A percentile compares a stretch with the other conserved stretches of the same genome.
Evolutionary conservation across 2,113 vertebrate species (phyloP).

Genomic region (Tachysurus vachellii): DNA sequence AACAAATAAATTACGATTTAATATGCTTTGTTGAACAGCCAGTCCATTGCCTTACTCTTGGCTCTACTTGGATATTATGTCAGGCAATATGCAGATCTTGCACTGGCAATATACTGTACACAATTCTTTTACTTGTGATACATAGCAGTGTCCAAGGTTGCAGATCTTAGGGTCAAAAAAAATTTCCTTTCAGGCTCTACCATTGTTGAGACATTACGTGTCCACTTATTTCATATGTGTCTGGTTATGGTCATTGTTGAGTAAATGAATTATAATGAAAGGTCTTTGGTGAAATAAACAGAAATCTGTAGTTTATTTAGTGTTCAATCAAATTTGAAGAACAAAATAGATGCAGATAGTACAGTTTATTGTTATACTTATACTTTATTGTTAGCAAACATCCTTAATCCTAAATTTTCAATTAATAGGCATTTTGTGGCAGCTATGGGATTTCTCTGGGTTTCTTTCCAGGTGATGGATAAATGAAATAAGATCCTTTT

Average conservation of each 20-base stretch:
- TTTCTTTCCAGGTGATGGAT: neutral
- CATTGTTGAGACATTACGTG: neutral
- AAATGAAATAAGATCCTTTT: neutral
- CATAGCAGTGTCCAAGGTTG: slow-evolving; percentile 4
- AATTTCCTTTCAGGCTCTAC: neutral
- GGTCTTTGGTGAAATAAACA: neutral
- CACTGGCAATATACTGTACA: slow-evolving; percentile 16
- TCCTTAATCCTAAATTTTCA: neutral
- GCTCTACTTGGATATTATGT: slow-evolving; percentile 18
- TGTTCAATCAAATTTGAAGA: neutral
- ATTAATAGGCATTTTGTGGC: neutral
- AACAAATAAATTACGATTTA: slow-evolving; percentile 30
- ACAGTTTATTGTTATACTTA: neutral
- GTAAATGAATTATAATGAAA: slow-evolving; percentile 11
- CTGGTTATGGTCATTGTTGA: neutral
- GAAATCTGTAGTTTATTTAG: neutral
- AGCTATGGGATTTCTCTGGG: neutral
- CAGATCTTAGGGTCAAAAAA: slow-evolving; percentile 10
- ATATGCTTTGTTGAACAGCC: slow-evolving; percentile 24
- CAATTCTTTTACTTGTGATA: neutral
- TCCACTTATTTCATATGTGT: slow-evolving; percentile 14
- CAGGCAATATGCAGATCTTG: slow-evolving; percentile 33
- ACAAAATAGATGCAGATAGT: neutral
- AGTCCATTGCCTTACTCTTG: slow-evolving; percentile 28
- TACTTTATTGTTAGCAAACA: neutral